Evolutionary conservation across 2,888 invertebrate genomes (phyloP).

Genomic region (Galerucella calmariensis): DNA sequence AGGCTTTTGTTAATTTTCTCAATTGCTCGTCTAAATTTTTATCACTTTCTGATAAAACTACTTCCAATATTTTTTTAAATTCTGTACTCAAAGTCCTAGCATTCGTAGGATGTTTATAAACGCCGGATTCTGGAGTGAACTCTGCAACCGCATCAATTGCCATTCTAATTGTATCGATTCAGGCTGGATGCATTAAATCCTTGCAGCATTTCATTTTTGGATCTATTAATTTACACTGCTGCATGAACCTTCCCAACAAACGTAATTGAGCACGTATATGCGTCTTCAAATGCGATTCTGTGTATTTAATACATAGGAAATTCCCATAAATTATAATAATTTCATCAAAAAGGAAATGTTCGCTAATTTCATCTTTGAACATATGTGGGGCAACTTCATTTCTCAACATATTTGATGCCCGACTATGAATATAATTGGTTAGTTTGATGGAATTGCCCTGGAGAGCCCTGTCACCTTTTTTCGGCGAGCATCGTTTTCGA

Average conservation of each 20-base stretch:
- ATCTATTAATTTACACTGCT: slow-evolving; percentile 16
- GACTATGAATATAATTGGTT: slow-evolving; percentile 15
- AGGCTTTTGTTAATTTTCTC: slow-evolving; percentile 17
- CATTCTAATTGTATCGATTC: slow-evolving; percentile 20
- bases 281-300: slow-evolving; percentile 18
- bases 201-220: slow-evolving; percentile 9
- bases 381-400: slow-evolving; percentile 5
- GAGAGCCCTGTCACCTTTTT: slow-evolving; percentile 21
- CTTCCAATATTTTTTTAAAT: slow-evolving; percentile 24
- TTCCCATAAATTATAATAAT: slow-evolving; percentile 24
- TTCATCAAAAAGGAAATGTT: slow-evolving; percentile 26
- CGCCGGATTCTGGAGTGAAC: slow-evolving; percentile 11
- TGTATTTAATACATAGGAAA: slow-evolving; percentile 23
- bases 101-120: slow-evolving; percentile 23
- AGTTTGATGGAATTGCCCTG: slow-evolving; percentile 13
- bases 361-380: slow-evolving; percentile 18
- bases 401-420: slow-evolving; percentile 9
- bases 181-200: slow-evolving; percentile 20
- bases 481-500: slow-evolving; percentile 21
- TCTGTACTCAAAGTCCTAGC: slow-evolving; percentile 15
- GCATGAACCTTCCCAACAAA: slow-evolving; percentile 22
- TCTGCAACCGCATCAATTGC: slow-evolving; percentile 25
- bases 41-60: slow-evolving; percentile 16
- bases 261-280: slow-evolving; percentile 23
- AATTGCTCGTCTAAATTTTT: background rate